Conservation (phyloP, 2,797 vertebrate genomes). For the Micromesistius poutassou region DNA sequence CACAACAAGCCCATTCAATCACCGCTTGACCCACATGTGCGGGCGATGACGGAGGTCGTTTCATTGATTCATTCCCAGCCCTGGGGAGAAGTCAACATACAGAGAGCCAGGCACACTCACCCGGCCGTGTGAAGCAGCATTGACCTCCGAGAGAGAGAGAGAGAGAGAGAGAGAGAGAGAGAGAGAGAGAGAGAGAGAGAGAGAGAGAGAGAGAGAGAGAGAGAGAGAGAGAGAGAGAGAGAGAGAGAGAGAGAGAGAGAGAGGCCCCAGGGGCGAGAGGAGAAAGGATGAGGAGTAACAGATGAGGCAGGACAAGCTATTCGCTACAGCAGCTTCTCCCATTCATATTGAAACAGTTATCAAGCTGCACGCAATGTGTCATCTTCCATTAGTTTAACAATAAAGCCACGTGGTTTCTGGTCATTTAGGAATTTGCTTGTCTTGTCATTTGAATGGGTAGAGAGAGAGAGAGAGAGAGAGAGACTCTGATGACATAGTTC, state of each 20-base stretch:
- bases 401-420: background rate
- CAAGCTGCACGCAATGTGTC: background rate
- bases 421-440: no score
- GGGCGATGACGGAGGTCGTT: background rate
- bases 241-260: background rate
- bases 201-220: no score
- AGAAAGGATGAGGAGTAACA: constrained; percentile 19
- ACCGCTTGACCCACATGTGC: background rate
- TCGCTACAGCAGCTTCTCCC: background rate
- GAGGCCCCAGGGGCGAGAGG: constrained; percentile 27
- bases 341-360: background rate
- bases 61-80: constrained; percentile 8
- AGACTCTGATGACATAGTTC: constrained; percentile 17
- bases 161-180: no score
- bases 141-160: constrained; percentile 12
- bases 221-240: background rate
- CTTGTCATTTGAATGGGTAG: no score
- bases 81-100: background rate
- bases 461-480: constrained; percentile 8
- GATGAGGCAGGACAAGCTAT: background rate
- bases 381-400: background rate
- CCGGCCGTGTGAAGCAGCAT: constrained; percentile 11
- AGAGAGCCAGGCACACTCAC: constrained; percentile 18
- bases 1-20: background rate
- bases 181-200: no score